Evolutionary conservation across 2,113 vertebrate genomes (phyloP), one percentile per base, ranked within the genome.

Genomic region (Lota lota): DNA sequence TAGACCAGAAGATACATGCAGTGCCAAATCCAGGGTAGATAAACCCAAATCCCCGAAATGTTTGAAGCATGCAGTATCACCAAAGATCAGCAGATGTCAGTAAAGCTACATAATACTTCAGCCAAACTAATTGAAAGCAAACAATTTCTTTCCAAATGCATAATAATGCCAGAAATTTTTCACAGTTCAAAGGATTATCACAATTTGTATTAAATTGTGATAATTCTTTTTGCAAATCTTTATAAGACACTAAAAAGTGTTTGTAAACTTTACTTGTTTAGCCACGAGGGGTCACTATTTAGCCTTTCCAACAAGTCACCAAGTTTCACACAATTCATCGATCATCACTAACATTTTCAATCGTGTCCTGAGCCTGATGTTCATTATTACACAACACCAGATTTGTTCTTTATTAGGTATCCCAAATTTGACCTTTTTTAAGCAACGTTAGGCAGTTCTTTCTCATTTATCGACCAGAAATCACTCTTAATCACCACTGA

Each of bases 221-320:
- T 47, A 47, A 47, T 47, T 12, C 8, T 11, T 12, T 3, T 33
- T 33, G 28, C 40, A 12, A 11, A 5, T 11, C 0, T 8, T 14
- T 47, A 11, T 14, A 47, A 47, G 40, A 47, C 40, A 47, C 40
- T 47, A 47, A 47, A 47, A 20, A 17, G 17, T 36, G n/a, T 12
- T 20, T 6, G 18, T 6, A 15, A 67, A 47, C 19, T 73, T 57
- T 3, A 28, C 51, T 64, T 1, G 76, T 65, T 16, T 22, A 66
- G 11, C 85, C 90, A 87, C 84, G 65, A 85, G 88, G 67, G 86
- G 90, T 73, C 88, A 87, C 74, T 73, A 72, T 86, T 69, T 33
- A 69, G 59, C 66, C 65, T 61, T 67, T 22, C 22, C 6, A 47
- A 47, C 40, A 47, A 14, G 28, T 28, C 20, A 63, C 11, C 1